phyloP scores from a whole-genome alignment of 2,113 vertebrate species.

The Sialia sialis region DNA sequence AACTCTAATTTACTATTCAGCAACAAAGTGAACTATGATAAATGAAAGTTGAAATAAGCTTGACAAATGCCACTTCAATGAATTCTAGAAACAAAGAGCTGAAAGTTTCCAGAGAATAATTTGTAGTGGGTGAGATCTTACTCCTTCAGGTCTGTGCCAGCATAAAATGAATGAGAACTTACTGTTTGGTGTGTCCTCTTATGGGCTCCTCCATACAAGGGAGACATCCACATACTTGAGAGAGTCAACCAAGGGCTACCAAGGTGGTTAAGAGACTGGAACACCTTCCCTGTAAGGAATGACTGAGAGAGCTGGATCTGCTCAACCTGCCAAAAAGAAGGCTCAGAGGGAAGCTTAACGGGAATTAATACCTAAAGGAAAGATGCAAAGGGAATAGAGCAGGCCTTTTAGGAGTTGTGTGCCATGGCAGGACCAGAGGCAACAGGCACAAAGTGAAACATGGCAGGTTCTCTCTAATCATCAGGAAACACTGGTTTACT shows the following conservation, averaged over 20 bases:
- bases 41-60: neutral
- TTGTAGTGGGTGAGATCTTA: neutral
- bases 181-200: neutral
- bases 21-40: neutral
- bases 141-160: neutral
- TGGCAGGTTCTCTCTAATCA: neutral
- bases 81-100: neutral
- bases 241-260: neutral
- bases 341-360: neutral
- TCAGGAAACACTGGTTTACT: neutral
- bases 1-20: neutral
- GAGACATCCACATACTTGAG: neutral
- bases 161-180: neutral
- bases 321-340: neutral
- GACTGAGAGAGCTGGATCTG: neutral
- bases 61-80: neutral
- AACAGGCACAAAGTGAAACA: neutral
- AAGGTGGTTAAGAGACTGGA: neutral
- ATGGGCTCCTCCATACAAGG: neutral
- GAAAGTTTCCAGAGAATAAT: neutral
- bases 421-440: neutral
- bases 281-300: neutral
- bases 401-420: neutral
- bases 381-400: neutral
- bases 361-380: neutral